Base-by-base conservation (phyloP, 1,140 invertebrate genomes). In the Dendrolimus punctatus region DNA sequence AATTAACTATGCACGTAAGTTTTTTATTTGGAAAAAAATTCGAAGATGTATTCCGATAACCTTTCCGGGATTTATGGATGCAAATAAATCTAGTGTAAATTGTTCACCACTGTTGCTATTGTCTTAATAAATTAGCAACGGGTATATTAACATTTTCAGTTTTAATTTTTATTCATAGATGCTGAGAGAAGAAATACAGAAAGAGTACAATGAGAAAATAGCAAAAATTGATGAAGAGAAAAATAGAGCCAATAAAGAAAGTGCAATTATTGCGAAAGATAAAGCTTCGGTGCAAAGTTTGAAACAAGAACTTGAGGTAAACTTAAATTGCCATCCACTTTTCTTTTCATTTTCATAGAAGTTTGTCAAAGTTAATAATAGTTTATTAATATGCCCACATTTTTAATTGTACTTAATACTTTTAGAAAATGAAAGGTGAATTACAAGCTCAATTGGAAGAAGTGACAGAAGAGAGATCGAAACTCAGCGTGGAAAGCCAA, bases 361-460 rank as follows among this genome's bases (percentile, higher is more conserved):
- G 23, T 23, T 23, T 23, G 23, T 23, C 23, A 23, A 23, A 23
- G 23, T 23, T 47, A 8, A 38, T 42, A 40, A 45, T 36, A 40
- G 50, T 57, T 48, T 40, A 39, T 40, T 53, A 57, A 23, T 23
- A 23, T 23, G 23, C 3, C 23, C 23, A 23, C 1, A 23, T 23
- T 23, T 23, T 23, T 23, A 23, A 23, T 23, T 23, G 23, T 23
- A 23, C 23, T 23, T n/a, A n/a, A 38, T 48, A 5, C 5, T 48
- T 8, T 36, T 51, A 88, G 86, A 85, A 75, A 72, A 68, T 80
- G 52, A 88, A 85, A 66, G 76, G 71, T 5, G 80, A 85, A 57
- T 54, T 87, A 2, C 71, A 87, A 52, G 73, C 71, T 7, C 82
- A 87, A 43, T 59, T 85, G 44, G 75, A 87, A 60, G 80, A 87